Evolutionary conservation across 2,888 invertebrate species (phyloP).

Genomic region (Calephelis perditalis): DNA sequence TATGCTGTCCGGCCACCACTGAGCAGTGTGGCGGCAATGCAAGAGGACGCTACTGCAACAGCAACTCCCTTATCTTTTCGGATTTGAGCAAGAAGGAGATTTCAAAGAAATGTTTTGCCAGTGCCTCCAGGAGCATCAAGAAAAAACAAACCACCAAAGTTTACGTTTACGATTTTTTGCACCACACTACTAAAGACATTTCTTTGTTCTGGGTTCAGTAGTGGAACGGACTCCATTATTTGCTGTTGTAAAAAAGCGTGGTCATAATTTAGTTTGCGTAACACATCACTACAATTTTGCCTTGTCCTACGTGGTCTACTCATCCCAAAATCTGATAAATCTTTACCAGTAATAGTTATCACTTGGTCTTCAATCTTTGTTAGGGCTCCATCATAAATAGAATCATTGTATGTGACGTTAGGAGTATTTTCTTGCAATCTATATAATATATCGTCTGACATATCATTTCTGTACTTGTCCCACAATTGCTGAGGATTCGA

Average conservation of each 20-base stretch:
- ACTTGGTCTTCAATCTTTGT: too few relatives aligned
- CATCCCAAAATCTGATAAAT: slow-evolving; percentile 31
- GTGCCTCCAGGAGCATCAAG: slow-evolving; percentile 26
- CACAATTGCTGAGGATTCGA: slow-evolving; percentile 31
- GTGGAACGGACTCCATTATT: slow-evolving; percentile 25
- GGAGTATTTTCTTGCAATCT: slow-evolving; percentile 22
- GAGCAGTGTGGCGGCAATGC: slow-evolving; percentile 11
- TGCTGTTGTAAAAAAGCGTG: slow-evolving; percentile 24
- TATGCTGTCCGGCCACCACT: slow-evolving; percentile 16
- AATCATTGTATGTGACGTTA: slow-evolving; percentile 26
- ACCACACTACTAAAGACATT: slow-evolving; percentile 23
- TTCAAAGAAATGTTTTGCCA: slow-evolving; percentile 26
- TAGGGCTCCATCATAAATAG: slow-evolving; percentile 27
- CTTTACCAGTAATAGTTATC: slow-evolving; percentile 20
- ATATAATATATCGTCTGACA: slow-evolving; percentile 18
- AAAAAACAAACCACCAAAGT: slow-evolving; percentile 20
- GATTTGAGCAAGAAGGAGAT: slow-evolving; percentile 24
- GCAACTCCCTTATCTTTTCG: slow-evolving; percentile 28
- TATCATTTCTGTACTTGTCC: slow-evolving; percentile 25
- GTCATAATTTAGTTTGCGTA: slow-evolving; percentile 29
- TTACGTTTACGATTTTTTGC: slow-evolving; percentile 22
- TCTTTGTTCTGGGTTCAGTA: slow-evolving; percentile 25
- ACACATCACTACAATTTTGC: slow-evolving; percentile 25
- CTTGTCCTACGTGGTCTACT: slow-evolving; percentile 24
- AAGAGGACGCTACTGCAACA: slow-evolving; percentile 25